Conservation (phyloP, 2,797 vertebrate genomes). For the Helarctos malayanus region DNA sequence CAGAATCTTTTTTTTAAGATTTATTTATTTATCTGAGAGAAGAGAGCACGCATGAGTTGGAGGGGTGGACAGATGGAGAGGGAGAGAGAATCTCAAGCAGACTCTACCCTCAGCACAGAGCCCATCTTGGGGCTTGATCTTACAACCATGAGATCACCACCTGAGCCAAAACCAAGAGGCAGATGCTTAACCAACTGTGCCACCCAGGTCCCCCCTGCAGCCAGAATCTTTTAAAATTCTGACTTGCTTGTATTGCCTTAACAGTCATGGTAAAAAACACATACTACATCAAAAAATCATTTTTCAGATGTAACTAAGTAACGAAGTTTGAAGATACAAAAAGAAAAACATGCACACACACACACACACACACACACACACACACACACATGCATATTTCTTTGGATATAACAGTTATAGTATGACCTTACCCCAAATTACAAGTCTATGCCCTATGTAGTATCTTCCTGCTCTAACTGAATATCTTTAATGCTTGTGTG, state of each 20-base stretch:
- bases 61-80: background rate
- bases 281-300: background rate
- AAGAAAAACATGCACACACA: background rate
- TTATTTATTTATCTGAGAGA: background rate
- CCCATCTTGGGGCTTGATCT: background rate
- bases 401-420: background rate
- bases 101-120: background rate
- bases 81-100: background rate
- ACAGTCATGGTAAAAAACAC: background rate
- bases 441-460: background rate
- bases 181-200: background rate
- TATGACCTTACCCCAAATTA: background rate
- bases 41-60: background rate
- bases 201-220: background rate
- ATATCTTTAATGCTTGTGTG: background rate
- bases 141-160: background rate
- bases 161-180: background rate
- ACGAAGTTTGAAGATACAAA: background rate
- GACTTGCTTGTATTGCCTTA: background rate
- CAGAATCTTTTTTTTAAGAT: background rate
- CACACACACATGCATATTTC: background rate
- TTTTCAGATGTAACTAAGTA: slow-evolving; percentile 7
- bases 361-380: background rate
- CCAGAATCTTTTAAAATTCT: slow-evolving; percentile 5
- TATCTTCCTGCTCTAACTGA: background rate